Conservation (phyloP, 1,140 invertebrate species). For the Holcopasites calliopsidis region DNA sequence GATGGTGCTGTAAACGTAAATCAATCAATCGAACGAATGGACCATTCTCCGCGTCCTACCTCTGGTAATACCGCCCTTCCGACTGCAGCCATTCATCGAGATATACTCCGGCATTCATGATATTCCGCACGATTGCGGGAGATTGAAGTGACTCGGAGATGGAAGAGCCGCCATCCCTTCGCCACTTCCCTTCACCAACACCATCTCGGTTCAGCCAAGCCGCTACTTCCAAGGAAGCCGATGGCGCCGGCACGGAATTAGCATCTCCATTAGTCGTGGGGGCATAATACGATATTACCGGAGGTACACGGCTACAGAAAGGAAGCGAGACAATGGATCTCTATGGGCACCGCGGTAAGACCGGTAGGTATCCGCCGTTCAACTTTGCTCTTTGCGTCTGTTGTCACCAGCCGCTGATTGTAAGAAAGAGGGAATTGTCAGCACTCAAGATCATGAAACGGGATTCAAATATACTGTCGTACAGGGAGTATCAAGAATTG, state of each 20-base stretch:
- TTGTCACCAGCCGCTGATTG: neutral
- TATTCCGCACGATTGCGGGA: slow-evolving; percentile 70
- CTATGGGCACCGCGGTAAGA: slow-evolving; percentile 28
- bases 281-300: slow-evolving; percentile 72
- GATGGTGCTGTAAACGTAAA: slow-evolving; percentile 51
- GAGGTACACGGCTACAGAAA: slow-evolving; percentile 54
- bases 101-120: slow-evolving; percentile 71
- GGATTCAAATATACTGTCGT: no score
- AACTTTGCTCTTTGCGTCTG: slow-evolving; percentile 42
- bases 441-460: neutral
- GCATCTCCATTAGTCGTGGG: slow-evolving; percentile 74
- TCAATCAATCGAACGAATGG: slow-evolving; percentile 63
- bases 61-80: slow-evolving; percentile 59
- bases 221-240: slow-evolving; percentile 51
- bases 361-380: slow-evolving; percentile 41
- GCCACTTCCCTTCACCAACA: slow-evolving; percentile 18
- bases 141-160: slow-evolving; percentile 68
- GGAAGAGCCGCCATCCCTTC: slow-evolving; percentile 47
- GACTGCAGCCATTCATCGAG: slow-evolving; percentile 67
- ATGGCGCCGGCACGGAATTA: slow-evolving; percentile 67
- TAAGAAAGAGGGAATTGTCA: no score
- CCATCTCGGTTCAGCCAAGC: slow-evolving; percentile 34
- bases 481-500: no score
- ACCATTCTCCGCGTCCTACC: slow-evolving; percentile 47
- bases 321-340: slow-evolving; percentile 67